Evolutionary conservation across 92 coral and sea anemone species (phyloP), one percentile per base, ranked within the genome.

Genomic region (Zoanthus sansibaricus): DNA sequence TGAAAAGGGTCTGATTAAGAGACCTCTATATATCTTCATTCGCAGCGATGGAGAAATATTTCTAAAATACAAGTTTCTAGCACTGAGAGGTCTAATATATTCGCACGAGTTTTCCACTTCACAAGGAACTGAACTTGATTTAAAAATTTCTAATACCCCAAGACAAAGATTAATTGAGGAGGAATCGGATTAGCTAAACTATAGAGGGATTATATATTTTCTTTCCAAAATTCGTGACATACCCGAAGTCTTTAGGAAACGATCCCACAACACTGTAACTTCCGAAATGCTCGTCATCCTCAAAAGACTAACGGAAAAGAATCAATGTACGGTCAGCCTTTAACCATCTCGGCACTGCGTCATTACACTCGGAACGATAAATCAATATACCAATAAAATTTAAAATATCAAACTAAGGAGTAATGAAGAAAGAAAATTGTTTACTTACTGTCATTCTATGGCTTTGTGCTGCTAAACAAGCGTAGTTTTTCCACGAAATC

Each of bases 191-290:
- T 25, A 25, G 25, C 25, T 25, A 25, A 25, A 25, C 25, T 25
- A 25, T 25, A 25, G 25, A 25, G 55, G 1, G 55, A 3, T 49
- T 49, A 45, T 6, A 48, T 13, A 56, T 48, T 68, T 21, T 14
- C 10, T 10, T 7, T 33, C 31, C 25, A 7, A 13, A 25, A 15
- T 11, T 72, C 48, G 42, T 86, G 47, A 88, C 99, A 84, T 76
- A 96, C 99, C 97, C 94, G 71, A 97, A 97, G 84, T 97, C 99
- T 89, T 95, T 97, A 10, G 99, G 99, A 77, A 97, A 97, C 1
- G 99, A 97, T 9, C 99, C 99, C 1, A 97, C 99, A 3, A 95
- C 96, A 45, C 98, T 95, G 88, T 97, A 95, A 83, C 99, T 97
- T 32, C 99, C 98, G 69, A 95, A 97, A 83, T 97, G 89, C 15